Evolutionary conservation across 2,888 invertebrate species (phyloP).

Genomic region (Tetheella fluctuosa): DNA sequence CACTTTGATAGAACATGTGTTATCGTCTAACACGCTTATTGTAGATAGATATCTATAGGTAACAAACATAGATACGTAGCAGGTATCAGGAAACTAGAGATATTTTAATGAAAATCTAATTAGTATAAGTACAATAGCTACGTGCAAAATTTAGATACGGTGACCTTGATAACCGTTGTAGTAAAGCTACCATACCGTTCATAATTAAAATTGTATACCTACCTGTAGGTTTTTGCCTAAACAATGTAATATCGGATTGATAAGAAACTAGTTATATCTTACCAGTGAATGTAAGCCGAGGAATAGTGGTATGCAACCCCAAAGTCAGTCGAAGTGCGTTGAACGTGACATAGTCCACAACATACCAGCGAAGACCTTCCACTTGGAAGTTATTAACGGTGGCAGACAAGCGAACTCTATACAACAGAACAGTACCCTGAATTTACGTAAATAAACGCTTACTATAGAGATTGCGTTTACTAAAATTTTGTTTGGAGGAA

Average conservation of each 20-base stretch:
- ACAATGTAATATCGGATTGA: too few relatives aligned
- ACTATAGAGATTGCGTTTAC: too few relatives aligned
- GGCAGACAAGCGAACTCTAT: slow-evolving; percentile 39
- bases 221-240: too few relatives aligned
- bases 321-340: slow-evolving; percentile 48
- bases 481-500: too few relatives aligned
- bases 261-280: slow-evolving; percentile 1
- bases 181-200: not conserved
- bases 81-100: not conserved
- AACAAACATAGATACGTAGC: too few relatives aligned
- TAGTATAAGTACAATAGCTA: too few relatives aligned
- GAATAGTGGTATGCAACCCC: slow-evolving; percentile 48
- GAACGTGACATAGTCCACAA: slow-evolving; percentile 51
- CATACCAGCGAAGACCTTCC: slow-evolving; percentile 58
- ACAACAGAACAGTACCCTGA: slow-evolving; percentile 7
- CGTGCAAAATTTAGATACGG: not conserved
- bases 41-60: not conserved
- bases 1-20: too few relatives aligned
- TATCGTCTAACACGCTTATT: too few relatives aligned
- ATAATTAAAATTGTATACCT: too few relatives aligned
- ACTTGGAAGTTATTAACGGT: slow-evolving; percentile 39
- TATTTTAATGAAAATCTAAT: not conserved
- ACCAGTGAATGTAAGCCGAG: slow-evolving; percentile 53
- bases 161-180: not conserved
- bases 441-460: too few relatives aligned